phyloP scores from a whole-genome alignment of 2,888 invertebrate species.

The Cyclophora albipunctata region DNA sequence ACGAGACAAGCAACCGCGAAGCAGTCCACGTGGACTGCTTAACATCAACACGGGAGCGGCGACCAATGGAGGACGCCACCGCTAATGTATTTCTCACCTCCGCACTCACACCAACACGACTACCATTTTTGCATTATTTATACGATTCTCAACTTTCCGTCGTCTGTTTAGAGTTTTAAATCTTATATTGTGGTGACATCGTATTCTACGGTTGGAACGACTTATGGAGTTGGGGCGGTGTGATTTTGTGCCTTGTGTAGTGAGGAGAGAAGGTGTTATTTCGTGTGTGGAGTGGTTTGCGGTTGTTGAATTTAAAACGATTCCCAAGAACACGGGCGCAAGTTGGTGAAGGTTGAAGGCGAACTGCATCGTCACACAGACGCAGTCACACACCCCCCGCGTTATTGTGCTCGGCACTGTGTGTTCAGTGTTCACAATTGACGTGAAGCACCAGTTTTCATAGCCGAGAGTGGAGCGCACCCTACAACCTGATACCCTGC shows the following conservation, averaged over 20 bases:
- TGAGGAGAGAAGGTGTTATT: conserved; percentile 38
- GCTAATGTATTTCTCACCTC: conserved; percentile 77
- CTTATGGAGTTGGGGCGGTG: conserved; percentile 43
- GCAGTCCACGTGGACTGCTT: conserved; percentile 75
- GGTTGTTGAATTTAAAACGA: conserved; percentile 75
- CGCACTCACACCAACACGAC: conserved; percentile 69
- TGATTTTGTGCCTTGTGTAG: conserved; percentile 45
- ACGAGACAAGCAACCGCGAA: conserved; percentile 69
- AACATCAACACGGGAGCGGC: conserved; percentile 74
- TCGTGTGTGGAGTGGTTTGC: conserved; percentile 51
- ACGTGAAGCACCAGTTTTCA: conserved; percentile 63
- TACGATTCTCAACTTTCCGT: conserved; percentile 53
- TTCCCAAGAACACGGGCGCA: conserved; percentile 73
- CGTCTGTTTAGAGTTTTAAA: conserved; percentile 46
- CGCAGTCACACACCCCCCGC: conserved; percentile 37
- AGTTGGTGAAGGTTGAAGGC: conserved; percentile 73
- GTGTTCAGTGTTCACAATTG: conserved; percentile 58
- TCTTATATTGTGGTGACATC: conserved; percentile 33
- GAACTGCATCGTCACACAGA: conserved; percentile 70
- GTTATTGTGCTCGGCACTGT: conserved; percentile 50
- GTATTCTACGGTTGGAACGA: conserved; percentile 55
- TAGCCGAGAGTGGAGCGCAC: conserved; percentile 33
- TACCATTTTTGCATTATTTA: conserved; percentile 54
- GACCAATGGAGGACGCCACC: conserved; percentile 75
- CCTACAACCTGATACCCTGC: conserved; percentile 9